These are phyloP conservation scores for Drosophila setosimentum DNA, from an alignment of 2,888 invertebrate species.

Conservation along the genomic window DNA sequence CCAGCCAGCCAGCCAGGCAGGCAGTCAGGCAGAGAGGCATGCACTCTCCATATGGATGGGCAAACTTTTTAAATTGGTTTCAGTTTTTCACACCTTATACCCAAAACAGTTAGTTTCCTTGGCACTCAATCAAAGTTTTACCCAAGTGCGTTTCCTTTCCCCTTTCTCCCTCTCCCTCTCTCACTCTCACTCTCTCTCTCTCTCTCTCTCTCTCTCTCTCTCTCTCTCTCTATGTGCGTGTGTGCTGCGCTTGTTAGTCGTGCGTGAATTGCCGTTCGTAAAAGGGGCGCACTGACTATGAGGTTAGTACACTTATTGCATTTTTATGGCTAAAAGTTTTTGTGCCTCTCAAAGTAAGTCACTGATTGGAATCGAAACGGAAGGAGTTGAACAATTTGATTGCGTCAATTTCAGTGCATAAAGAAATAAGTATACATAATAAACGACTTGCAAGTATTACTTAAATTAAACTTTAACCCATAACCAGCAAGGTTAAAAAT, in stretches of 20 bases:
- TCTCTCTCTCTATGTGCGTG: not conserved
- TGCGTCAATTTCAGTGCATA: constrained; percentile 25
- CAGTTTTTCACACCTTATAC: constrained; percentile 73
- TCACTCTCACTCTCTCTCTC: not conserved
- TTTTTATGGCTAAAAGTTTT: constrained; percentile 70
- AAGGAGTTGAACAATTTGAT: constrained; percentile 33
- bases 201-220: constrained; percentile 3
- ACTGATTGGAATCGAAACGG: constrained; percentile 47
- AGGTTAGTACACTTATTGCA: constrained; percentile 72
- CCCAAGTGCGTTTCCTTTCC: constrained; percentile 35
- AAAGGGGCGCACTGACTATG: constrained; percentile 46
- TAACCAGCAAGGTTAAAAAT: not conserved
- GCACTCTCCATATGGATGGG: constrained; percentile 70
- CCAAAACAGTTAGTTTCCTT: constrained; percentile 56
- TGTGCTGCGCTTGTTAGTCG: constrained; percentile 66
- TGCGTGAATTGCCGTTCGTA: constrained; percentile 78
- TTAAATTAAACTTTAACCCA: not conserved
- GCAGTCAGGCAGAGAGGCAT: not conserved
- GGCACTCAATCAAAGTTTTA: constrained; percentile 72
- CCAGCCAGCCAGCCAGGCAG: not conserved
- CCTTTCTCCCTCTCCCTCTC: not conserved
- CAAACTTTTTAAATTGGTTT: constrained; percentile 77
- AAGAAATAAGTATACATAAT: not conserved
- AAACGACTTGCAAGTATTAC: not conserved
- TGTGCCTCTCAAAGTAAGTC: constrained; percentile 36